Evolutionary conservation across 2,113 vertebrate genomes (phyloP).

Genomic region (Tetrax tetrax): DNA sequence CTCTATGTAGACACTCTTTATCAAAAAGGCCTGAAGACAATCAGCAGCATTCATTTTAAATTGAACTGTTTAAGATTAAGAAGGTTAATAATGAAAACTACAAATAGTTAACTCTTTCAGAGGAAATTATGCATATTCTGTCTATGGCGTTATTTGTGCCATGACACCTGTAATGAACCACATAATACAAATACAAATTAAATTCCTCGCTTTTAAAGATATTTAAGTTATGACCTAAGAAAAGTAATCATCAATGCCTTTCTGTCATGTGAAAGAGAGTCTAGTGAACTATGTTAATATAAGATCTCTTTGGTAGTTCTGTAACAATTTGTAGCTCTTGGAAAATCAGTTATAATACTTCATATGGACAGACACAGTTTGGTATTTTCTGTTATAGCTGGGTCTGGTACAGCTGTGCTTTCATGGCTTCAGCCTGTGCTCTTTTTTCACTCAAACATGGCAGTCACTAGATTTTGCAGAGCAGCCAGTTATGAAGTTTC

Average conservation of each 20-base stretch:
- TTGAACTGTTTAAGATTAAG: background rate
- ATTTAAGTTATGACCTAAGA: background rate
- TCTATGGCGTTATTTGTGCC: background rate
- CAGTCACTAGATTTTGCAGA: background rate
- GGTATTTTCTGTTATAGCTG: background rate
- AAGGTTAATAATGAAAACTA: background rate
- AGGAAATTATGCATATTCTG: background rate
- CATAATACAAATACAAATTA: background rate
- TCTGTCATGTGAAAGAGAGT: background rate
- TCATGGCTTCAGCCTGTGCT: background rate
- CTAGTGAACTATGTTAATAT: background rate
- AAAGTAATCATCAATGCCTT: background rate
- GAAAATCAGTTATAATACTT: background rate
- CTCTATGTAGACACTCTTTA: background rate
- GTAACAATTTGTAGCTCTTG: background rate
- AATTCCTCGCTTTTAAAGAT: background rate
- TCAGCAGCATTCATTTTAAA: background rate
- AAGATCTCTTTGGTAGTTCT: background rate
- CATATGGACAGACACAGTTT: background rate
- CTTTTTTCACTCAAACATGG: background rate
- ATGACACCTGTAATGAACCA: background rate
- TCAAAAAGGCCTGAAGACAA: background rate
- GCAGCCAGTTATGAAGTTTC: background rate
- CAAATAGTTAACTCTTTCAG: background rate
- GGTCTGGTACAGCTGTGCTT: background rate